These are phyloP conservation scores for Tachysurus fulvidraco DNA, from an alignment of 2,113 vertebrate genomes.

Conservation along the genomic window DNA sequence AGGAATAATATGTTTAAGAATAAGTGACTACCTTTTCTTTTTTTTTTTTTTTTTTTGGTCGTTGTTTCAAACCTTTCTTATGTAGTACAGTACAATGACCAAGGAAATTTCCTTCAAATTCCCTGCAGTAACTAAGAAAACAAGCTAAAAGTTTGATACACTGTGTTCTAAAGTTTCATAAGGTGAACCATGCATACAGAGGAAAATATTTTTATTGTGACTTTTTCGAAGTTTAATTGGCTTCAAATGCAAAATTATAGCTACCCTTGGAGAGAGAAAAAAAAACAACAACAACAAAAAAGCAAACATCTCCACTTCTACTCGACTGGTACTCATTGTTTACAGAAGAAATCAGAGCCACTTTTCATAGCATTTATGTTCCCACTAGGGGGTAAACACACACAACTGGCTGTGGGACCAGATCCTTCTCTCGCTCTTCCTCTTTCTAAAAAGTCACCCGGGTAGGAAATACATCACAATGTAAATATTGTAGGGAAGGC, in stretches of 20 bases:
- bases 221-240: neutral
- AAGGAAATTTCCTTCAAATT: neutral
- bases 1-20: neutral
- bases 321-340: conserved; percentile 8
- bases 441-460: neutral
- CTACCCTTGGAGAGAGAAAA: neutral
- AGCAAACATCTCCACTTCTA: neutral
- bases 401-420: neutral
- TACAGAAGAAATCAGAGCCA: neutral
- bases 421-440: neutral
- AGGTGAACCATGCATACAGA: neutral
- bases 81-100: neutral
- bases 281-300: neutral
- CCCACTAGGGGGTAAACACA: conserved; percentile 9
- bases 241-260: neutral
- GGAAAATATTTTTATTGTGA: neutral
- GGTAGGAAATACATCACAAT: neutral
- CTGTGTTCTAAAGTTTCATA: neutral
- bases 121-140: neutral
- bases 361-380: conserved; percentile 18
- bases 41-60: neutral
- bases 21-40: neutral
- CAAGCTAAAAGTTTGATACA: neutral
- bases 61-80: neutral
- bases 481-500: neutral